These are phyloP conservation scores for Muscicapa comitata DNA, from an alignment of 2,797 vertebrate genomes.

Conservation along the genomic window DNA sequence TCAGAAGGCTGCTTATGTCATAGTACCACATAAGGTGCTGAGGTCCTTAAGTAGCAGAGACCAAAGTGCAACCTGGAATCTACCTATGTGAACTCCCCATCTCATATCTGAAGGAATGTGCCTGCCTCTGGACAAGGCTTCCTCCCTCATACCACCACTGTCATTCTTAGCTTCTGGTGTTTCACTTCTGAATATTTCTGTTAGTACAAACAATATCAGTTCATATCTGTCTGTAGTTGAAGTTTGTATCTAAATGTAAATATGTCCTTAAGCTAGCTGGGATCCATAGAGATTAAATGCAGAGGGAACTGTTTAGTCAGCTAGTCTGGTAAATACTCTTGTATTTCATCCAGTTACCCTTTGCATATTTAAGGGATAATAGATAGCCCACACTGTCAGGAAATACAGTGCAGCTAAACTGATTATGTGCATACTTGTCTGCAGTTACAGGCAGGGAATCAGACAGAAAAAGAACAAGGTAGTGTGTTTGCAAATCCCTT, in stretches of 20 bases:
- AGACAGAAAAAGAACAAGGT: not conserved
- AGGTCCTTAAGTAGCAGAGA: not conserved
- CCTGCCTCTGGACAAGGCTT: not conserved
- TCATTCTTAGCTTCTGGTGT: not conserved
- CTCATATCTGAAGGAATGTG: not conserved
- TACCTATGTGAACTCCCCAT: not conserved
- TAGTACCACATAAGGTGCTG: not conserved
- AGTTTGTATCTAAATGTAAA: conserved; percentile 31
- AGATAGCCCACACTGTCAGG: not conserved
- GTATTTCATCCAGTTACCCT: not conserved
- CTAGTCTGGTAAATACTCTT: not conserved
- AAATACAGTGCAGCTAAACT: not conserved
- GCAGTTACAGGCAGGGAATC: not conserved
- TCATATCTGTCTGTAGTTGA: not conserved
- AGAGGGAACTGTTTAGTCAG: conserved; percentile 19
- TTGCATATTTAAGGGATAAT: not conserved
- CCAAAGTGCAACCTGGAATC: not conserved
- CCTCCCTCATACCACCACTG: not conserved
- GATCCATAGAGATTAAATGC: not conserved
- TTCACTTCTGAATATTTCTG: not conserved
- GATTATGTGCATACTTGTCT: not conserved
- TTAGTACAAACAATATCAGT: not conserved
- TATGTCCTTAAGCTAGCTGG: not conserved
- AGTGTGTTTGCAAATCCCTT: not conserved
- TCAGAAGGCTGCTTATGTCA: not conserved